phyloP scores from a whole-genome alignment of 2,113 vertebrate genomes.

The Notothenia rossii region DNA sequence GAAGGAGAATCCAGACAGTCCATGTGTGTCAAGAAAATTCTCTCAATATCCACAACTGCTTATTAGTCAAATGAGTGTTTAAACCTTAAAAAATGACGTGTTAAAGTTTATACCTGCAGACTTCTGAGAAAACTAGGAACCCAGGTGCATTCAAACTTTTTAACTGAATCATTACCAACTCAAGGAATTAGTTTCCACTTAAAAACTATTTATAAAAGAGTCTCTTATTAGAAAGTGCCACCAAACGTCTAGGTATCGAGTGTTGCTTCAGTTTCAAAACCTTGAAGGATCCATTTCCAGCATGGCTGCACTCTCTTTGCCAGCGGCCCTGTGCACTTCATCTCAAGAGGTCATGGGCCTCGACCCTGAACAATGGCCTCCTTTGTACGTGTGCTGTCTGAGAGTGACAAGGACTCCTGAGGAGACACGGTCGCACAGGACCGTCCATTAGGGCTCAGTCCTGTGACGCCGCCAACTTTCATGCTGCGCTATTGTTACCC shows the following conservation, averaged over 20 bases:
- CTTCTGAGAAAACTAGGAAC: background rate
- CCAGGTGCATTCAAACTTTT: background rate
- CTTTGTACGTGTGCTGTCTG: conserved; percentile 71
- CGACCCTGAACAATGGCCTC: conserved; percentile 70
- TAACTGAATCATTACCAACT: background rate
- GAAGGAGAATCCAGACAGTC: background rate
- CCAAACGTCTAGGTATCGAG: background rate
- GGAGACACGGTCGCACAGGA: conserved; percentile 52
- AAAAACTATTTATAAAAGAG: background rate
- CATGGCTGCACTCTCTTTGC: conserved; percentile 20
- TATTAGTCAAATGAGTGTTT: background rate
- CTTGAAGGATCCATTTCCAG: conserved; percentile 20
- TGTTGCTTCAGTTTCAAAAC: conserved; percentile 3
- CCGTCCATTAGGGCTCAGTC: conserved; percentile 72
- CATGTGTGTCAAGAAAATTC: background rate
- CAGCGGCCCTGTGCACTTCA: conserved; percentile 51
- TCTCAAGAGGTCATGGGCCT: conserved; percentile 62
- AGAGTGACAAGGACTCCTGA: conserved; percentile 74
- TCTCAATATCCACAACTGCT: background rate
- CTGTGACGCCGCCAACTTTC: conserved; percentile 72
- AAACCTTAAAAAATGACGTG: background rate
- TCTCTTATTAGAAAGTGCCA: background rate
- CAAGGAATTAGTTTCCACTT: background rate
- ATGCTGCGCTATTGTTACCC: conserved; percentile 76
- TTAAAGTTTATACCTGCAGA: background rate